These are phyloP conservation scores for Drosophila siamana DNA, from an alignment of 2,888 invertebrate species.

Conservation along the genomic window DNA sequence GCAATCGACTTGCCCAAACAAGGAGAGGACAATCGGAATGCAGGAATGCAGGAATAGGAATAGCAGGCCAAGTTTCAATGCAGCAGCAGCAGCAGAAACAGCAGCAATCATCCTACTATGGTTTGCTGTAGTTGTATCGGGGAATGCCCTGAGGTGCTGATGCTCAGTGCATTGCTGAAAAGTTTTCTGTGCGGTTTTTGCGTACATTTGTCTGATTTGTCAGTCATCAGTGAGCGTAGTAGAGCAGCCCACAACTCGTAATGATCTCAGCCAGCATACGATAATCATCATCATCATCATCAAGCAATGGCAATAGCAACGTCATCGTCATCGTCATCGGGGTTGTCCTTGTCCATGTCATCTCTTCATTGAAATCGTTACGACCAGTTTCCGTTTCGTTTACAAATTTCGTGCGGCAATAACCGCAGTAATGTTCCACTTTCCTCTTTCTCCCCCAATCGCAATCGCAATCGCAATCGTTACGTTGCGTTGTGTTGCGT, in stretches of 20 bases:
- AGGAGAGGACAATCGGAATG: slow-evolving; percentile 4
- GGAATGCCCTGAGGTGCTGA: slow-evolving; percentile 60
- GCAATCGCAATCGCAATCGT: not conserved
- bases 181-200: slow-evolving; percentile 74
- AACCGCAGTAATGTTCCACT: slow-evolving; percentile 70
- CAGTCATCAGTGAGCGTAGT: slow-evolving; percentile 58
- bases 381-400: slow-evolving; percentile 77
- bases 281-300: slow-evolving; percentile 18
- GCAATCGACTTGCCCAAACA: no score
- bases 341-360: slow-evolving; percentile 66
- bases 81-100: no score
- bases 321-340: slow-evolving; percentile 22
- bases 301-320: slow-evolving; percentile 17
- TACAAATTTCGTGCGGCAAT: slow-evolving; percentile 76
- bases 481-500: no score
- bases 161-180: slow-evolving; percentile 68
- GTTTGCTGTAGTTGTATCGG: not conserved
- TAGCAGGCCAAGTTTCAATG: slow-evolving; percentile 49
- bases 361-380: slow-evolving; percentile 77
- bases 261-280: slow-evolving; percentile 13
- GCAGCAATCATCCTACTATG: slow-evolving; percentile 12
- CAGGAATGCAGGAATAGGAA: slow-evolving; percentile 2
- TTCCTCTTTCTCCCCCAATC: slow-evolving; percentile 11
- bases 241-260: slow-evolving; percentile 31
- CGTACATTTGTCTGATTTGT: slow-evolving; percentile 79